Conservation (phyloP, 2,888 invertebrate genomes). For the Drosophila flavopinicola region DNA sequence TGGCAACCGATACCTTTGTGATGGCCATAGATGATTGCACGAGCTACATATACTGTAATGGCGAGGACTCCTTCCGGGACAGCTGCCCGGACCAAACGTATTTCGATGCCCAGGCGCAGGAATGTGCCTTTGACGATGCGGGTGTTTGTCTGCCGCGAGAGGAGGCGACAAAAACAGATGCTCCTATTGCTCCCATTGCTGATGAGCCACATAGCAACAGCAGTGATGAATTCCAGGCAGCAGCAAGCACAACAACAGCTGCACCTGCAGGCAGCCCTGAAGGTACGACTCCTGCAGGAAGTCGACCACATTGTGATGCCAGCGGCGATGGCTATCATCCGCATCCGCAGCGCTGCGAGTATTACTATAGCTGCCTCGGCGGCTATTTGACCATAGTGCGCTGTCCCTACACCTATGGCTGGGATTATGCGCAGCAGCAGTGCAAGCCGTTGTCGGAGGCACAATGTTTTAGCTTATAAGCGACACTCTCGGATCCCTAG, state of each 20-base stretch:
- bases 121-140: slow-evolving; percentile 68
- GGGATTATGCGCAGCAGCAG: slow-evolving; percentile 65
- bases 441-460: slow-evolving; percentile 65
- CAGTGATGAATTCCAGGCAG: not conserved
- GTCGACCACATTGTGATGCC: slow-evolving; percentile 50
- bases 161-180: slow-evolving; percentile 5
- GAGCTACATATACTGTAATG: slow-evolving; percentile 74
- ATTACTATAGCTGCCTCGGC: slow-evolving; percentile 72
- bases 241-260: slow-evolving; percentile 1
- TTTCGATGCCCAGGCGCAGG: slow-evolving; percentile 62
- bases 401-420: slow-evolving; percentile 72
- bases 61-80: slow-evolving; percentile 63
- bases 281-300: not conserved
- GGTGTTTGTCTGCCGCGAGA: slow-evolving; percentile 51
- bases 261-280: not conserved
- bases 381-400: slow-evolving; percentile 75
- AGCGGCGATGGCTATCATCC: slow-evolving; percentile 57
- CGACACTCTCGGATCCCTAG: slow-evolving; percentile 20
- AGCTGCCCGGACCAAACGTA: slow-evolving; percentile 70
- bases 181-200: not conserved
- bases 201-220: not conserved
- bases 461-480: slow-evolving; percentile 55
- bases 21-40: slow-evolving; percentile 64
- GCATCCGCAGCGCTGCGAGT: slow-evolving; percentile 75
- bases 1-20: slow-evolving; percentile 55